Conservation (phyloP, 2,797 vertebrate species). For the Eremophila alpestris region DNA sequence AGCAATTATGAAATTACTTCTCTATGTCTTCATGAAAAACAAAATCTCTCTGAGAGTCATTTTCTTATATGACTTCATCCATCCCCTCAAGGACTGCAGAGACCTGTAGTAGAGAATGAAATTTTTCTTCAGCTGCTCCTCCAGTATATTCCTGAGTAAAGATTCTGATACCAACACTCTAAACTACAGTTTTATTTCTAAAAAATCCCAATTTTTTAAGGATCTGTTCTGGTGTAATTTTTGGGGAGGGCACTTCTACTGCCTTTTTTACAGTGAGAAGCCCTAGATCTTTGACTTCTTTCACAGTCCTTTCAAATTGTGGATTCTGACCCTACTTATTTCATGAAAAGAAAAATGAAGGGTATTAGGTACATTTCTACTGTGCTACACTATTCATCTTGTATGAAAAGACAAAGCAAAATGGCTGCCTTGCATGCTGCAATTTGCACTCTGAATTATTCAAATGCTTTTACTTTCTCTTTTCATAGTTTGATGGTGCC, state of each 20-base stretch:
- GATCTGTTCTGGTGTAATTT: background rate
- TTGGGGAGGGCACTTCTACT: background rate
- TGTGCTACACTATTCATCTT: conserved; percentile 10
- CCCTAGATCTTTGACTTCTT: background rate
- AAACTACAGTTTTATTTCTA: background rate
- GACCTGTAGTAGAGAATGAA: background rate
- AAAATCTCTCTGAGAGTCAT: background rate
- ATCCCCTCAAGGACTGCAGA: background rate
- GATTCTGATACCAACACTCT: background rate
- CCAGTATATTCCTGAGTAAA: background rate
- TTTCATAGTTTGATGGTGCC: background rate
- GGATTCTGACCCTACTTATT: background rate
- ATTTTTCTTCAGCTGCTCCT: background rate
- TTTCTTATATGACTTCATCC: background rate
- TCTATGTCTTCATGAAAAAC: background rate
- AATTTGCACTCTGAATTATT: conserved; percentile 48
- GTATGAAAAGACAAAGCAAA: conserved; percentile 46
- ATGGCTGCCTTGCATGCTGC: conserved; percentile 36
- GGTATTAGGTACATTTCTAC: conserved; percentile 11
- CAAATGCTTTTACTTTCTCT: conserved; percentile 30
- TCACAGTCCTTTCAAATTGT: background rate
- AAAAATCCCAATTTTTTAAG: background rate
- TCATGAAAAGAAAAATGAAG: conserved; percentile 49
- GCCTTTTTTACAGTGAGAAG: background rate
- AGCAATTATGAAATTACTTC: background rate